These are phyloP conservation scores for Hippoglossus hippoglossus DNA, from an alignment of 2,797 vertebrate species.

Conservation along the genomic window DNA sequence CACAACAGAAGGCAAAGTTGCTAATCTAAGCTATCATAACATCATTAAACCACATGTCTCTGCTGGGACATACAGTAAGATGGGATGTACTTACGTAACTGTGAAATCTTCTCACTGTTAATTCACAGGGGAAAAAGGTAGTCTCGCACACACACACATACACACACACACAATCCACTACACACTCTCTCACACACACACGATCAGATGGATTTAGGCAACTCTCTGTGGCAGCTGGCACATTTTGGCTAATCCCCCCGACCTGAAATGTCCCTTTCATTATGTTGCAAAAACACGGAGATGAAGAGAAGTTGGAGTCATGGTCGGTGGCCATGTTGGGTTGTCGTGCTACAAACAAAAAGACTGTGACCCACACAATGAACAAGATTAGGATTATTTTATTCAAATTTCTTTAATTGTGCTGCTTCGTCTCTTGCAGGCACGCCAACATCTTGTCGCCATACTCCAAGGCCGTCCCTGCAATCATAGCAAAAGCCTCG, in stretches of 20 bases:
- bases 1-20: conserved; percentile 36
- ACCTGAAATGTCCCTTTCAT: conserved; percentile 22
- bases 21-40: conserved; percentile 29
- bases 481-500: conserved; percentile 91
- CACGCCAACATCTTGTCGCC: conserved; percentile 84
- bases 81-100: conserved; percentile 41
- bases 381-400: not conserved
- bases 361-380: not conserved
- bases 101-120: conserved; percentile 26
- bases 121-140: conserved; percentile 26
- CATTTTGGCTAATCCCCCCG: conserved; percentile 63
- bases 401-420: not conserved
- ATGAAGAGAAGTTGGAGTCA: conserved; percentile 13
- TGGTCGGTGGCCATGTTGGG: not conserved
- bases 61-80: conserved; percentile 13
- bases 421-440: conserved; percentile 70
- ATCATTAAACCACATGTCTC: conserved; percentile 28
- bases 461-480: conserved; percentile 91
- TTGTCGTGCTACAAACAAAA: conserved; percentile 12
- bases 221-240: conserved; percentile 50
- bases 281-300: conserved; percentile 32
- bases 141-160: not conserved
- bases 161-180: conserved; percentile 5
- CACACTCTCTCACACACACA: conserved; percentile 17
- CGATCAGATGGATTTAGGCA: conserved; percentile 38